A percentile compares a stretch with the other conserved stretches of the same genome.
Evolutionary conservation across 2,888 invertebrate species (phyloP).

Genomic region (Orthosia incerta): DNA sequence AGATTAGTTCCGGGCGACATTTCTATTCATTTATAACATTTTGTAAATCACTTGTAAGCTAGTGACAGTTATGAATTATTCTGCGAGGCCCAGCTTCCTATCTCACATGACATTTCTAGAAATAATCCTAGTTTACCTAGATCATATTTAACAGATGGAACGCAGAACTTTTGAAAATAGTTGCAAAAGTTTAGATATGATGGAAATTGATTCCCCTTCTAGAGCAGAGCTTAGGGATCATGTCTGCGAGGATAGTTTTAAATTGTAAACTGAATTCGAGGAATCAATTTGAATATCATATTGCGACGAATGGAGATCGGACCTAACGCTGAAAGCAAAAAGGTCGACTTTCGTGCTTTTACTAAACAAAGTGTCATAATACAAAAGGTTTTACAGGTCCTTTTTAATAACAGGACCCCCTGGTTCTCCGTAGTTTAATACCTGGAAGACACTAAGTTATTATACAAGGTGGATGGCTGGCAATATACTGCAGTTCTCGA

Average conservation of each 20-base stretch:
- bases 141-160: constrained; percentile 20
- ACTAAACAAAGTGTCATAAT: background rate
- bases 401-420: constrained; percentile 41
- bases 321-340: constrained; percentile 12
- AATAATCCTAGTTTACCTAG: constrained; percentile 29
- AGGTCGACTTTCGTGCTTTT: background rate
- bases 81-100: constrained; percentile 49
- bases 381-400: background rate
- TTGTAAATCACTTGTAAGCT: constrained; percentile 77
- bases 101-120: constrained; percentile 38
- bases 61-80: constrained; percentile 76
- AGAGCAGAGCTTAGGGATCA: constrained; percentile 11
- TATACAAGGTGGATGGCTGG: constrained; percentile 15
- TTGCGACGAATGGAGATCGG: background rate
- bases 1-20: constrained; percentile 72
- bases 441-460: constrained; percentile 25
- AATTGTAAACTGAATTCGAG: constrained; percentile 29
- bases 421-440: constrained; percentile 32
- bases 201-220: constrained; percentile 34
- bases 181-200: constrained; percentile 5
- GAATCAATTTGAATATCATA: constrained; percentile 36
- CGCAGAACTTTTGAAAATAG: constrained; percentile 24
- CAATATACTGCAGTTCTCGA: constrained; percentile 30
- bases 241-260: constrained; percentile 16
- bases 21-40: constrained; percentile 76